phyloP scores from a whole-genome alignment of 2,888 invertebrate species.

The Zele albiditarsus region DNA sequence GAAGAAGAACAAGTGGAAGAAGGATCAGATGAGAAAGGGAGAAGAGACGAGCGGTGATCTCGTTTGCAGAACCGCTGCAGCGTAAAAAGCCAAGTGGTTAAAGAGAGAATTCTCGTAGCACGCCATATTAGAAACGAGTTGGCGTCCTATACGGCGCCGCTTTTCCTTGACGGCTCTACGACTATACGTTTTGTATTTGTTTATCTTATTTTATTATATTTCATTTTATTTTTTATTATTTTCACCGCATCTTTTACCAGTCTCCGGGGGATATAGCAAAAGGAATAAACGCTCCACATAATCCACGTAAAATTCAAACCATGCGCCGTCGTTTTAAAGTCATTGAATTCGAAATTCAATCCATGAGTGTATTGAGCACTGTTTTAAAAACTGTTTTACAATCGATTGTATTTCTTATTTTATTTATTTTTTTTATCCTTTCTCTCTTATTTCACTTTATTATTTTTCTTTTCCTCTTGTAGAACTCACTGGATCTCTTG shows the following conservation, averaged over 20 bases:
- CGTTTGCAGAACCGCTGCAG: slow-evolving; percentile 50
- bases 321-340: slow-evolving; percentile 10
- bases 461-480: background rate
- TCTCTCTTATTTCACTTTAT: too few relatives aligned
- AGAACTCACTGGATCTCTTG: background rate
- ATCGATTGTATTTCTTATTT: background rate
- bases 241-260: slow-evolving; percentile 33
- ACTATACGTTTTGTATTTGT: slow-evolving; percentile 40
- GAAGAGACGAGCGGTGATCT: slow-evolving; percentile 47
- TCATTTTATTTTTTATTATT: slow-evolving; percentile 13
- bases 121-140: slow-evolving; percentile 59
- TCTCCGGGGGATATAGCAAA: slow-evolving; percentile 10
- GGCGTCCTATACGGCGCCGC: slow-evolving; percentile 62
- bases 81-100: slow-evolving; percentile 49
- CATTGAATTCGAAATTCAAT: slow-evolving; percentile 17
- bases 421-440: background rate
- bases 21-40: background rate
- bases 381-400: background rate
- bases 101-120: slow-evolving; percentile 39
- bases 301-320: slow-evolving; percentile 23
- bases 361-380: background rate
- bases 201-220: slow-evolving; percentile 34
- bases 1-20: background rate
- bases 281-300: background rate
- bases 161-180: slow-evolving; percentile 55